These are phyloP conservation scores for Plumapathes pennacea DNA, from an alignment of 92 coral and sea anemone genomes.

Conservation along the genomic window DNA sequence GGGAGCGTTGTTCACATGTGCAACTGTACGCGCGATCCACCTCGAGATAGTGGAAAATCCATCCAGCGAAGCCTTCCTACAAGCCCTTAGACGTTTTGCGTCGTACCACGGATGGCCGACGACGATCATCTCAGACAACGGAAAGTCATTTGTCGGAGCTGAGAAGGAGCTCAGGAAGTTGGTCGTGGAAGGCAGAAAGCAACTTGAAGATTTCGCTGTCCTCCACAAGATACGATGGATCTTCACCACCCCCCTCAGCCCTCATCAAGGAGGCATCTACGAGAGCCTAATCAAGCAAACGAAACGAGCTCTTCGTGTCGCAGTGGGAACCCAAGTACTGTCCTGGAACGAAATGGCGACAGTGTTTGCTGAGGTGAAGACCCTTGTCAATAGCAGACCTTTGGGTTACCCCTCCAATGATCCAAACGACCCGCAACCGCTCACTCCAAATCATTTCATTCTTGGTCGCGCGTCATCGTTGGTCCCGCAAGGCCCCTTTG, in stretches of 20 bases:
- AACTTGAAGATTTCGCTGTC: slow-evolving; percentile 31
- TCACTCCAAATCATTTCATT: slow-evolving; percentile 41
- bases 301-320: slow-evolving; percentile 9
- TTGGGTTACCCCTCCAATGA: slow-evolving; percentile 24
- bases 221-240: slow-evolving; percentile 33
- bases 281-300: slow-evolving; percentile 30
- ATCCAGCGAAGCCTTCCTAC: slow-evolving; percentile 32
- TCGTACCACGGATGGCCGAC: slow-evolving; percentile 45
- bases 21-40: slow-evolving; percentile 31
- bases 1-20: slow-evolving; percentile 39
- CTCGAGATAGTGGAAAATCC: slow-evolving; percentile 33
- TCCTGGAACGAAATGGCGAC: slow-evolving; percentile 43
- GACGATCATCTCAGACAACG: slow-evolving; percentile 41
- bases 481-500: slow-evolving; percentile 53
- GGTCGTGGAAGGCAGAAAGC: slow-evolving; percentile 3
- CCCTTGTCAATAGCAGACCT: slow-evolving; percentile 40
- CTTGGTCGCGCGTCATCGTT: slow-evolving; percentile 34
- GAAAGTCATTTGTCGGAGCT: slow-evolving; percentile 42
- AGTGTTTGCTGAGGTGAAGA: slow-evolving; percentile 21
- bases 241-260: slow-evolving; percentile 35
- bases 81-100: slow-evolving; percentile 30
- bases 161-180: slow-evolving; percentile 24
- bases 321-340: slow-evolving; percentile 19
- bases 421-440: slow-evolving; percentile 38
- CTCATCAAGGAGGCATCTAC: slow-evolving; percentile 42